Evolutionary conservation across 2,113 vertebrate genomes (phyloP).

Genomic region (Hippopotamus amphibius): DNA sequence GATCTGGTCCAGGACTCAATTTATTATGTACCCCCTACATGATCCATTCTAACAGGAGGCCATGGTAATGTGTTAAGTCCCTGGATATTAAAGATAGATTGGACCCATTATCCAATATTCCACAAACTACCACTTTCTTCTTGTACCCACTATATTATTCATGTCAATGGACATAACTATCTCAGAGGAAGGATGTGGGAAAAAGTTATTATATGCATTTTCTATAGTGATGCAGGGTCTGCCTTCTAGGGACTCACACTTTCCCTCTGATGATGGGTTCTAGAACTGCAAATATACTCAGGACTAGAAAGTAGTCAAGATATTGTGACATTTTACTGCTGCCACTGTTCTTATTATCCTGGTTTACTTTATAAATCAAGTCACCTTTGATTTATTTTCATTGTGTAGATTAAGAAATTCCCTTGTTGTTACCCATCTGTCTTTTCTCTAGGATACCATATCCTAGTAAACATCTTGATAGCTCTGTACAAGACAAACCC

Average conservation of each 20-base stretch:
- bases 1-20: neutral
- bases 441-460: neutral
- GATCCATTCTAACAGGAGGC: neutral
- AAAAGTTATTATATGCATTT: neutral
- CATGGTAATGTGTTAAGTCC: neutral
- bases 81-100: neutral
- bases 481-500: neutral
- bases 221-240: too few species aligned
- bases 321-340: neutral
- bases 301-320: neutral
- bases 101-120: neutral
- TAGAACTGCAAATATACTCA: neutral
- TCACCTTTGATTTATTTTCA: neutral
- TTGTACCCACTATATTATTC: neutral
- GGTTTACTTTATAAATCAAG: neutral
- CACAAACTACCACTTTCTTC: neutral
- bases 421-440: neutral
- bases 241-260: neutral
- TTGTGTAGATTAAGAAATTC: neutral
- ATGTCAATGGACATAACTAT: neutral
- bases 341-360: neutral
- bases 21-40: accelerated
- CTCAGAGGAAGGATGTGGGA: neutral
- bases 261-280: neutral
- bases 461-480: neutral